Conservation (phyloP, 2,888 invertebrate species). For the Perizoma affinitatum region DNA sequence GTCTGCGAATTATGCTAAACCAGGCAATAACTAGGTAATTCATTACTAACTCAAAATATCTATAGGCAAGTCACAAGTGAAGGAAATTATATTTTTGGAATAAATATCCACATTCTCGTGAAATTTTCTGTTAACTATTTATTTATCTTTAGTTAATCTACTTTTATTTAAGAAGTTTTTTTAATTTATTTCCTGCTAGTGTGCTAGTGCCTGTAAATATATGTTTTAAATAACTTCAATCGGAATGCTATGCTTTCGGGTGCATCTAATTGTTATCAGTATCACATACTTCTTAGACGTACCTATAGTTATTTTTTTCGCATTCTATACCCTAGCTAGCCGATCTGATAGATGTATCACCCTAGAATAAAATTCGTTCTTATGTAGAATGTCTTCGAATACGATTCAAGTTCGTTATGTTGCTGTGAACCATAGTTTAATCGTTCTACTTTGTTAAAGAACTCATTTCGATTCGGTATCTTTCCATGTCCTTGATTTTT, state of each 20-base stretch:
- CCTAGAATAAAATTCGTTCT: no score
- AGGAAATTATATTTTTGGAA: constrained; percentile 5
- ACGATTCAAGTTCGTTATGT: no score
- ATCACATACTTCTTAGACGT: constrained; percentile 6
- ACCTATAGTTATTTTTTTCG: not conserved
- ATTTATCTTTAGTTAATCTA: not conserved
- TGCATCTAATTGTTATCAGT: constrained; percentile 24
- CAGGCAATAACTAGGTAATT: not conserved
- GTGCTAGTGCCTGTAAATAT: constrained; percentile 44
- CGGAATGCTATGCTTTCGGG: constrained; percentile 51
- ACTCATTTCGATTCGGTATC: no score
- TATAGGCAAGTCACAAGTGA: constrained; percentile 15
- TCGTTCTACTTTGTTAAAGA: no score
- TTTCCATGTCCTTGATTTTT: no score
- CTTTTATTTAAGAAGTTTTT: not conserved
- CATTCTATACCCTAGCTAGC: no score
- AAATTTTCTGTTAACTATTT: not conserved
- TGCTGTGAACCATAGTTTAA: no score
- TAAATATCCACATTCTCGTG: not conserved
- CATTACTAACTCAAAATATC: constrained; percentile 20
- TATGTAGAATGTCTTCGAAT: no score
- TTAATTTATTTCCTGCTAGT: constrained; percentile 28
- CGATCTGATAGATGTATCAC: no score
- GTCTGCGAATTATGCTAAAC: not conserved
- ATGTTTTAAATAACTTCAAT: constrained; percentile 24